A percentile compares a stretch with the other conserved stretches of the same genome.
Evolutionary conservation across 2,113 vertebrate genomes (phyloP).

Genomic region (Crotalus horridus): DNA sequence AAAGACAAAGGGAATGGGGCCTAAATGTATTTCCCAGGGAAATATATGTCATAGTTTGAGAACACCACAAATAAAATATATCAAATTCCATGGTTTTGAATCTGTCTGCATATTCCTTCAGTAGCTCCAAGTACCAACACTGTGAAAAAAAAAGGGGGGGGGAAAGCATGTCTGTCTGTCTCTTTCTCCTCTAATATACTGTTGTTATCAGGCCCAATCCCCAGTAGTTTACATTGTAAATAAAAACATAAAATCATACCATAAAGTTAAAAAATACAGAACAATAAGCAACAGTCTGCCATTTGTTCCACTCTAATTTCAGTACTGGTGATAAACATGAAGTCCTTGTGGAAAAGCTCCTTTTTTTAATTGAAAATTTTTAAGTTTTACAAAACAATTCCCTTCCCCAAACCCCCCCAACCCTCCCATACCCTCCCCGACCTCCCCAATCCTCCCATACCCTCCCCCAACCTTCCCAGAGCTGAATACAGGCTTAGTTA

Average conservation of each 20-base stretch:
- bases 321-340: neutral
- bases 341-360: neutral
- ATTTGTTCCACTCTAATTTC: neutral
- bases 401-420: no score
- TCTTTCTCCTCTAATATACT: no score
- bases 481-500: no score
- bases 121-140: neutral
- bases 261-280: neutral
- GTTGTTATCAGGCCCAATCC: neutral
- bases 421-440: no score
- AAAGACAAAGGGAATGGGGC: neutral
- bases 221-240: neutral
- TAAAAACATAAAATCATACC: neutral
- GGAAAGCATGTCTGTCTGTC: neutral
- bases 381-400: no score
- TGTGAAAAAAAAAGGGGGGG: neutral
- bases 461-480: no score
- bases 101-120: neutral
- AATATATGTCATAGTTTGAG: neutral
- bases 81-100: neutral
- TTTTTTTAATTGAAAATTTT: no score
- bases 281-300: neutral
- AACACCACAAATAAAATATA: neutral
- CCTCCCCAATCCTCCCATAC: no score
- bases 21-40: neutral